A percentile compares a stretch with the other conserved stretches of the same genome.
phyloP scores from a whole-genome alignment of 1,140 invertebrate species.

The Meteorus sp. region DNA sequence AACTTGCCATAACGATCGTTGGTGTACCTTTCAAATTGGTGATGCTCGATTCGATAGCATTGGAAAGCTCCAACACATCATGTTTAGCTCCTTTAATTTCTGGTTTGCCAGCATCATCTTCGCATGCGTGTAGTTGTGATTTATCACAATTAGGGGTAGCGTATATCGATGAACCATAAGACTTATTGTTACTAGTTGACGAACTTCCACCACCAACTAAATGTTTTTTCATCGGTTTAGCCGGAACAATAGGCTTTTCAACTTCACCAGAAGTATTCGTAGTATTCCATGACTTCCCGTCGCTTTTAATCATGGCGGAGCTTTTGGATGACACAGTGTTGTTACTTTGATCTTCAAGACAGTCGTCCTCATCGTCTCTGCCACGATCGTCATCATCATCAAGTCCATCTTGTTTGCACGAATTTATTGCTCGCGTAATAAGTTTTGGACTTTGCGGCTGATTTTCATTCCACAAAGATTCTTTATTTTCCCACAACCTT shows the following conservation, averaged over 20 bases:
- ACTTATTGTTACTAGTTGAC: too few relatives aligned
- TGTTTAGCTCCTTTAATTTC: slow-evolving; percentile 60
- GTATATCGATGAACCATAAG: slow-evolving; percentile 61
- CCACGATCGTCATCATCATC: slow-evolving; percentile 56
- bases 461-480: slow-evolving; percentile 54
- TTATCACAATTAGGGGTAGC: slow-evolving; percentile 61
- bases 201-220: slow-evolving; percentile 32
- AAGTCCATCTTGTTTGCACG: slow-evolving; percentile 48
- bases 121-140: slow-evolving; percentile 26
- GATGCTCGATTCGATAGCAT: slow-evolving; percentile 68
- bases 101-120: slow-evolving; percentile 29
- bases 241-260: slow-evolving; percentile 73
- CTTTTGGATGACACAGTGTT: slow-evolving; percentile 52
- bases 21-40: slow-evolving; percentile 65
- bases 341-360: slow-evolving; percentile 57
- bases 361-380: slow-evolving; percentile 59
- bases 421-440: slow-evolving; percentile 44
- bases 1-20: slow-evolving; percentile 66
- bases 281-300: slow-evolving; percentile 64
- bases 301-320: slow-evolving; percentile 55
- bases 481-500: slow-evolving; percentile 86
- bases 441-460: slow-evolving; percentile 69
- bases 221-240: slow-evolving; percentile 60
- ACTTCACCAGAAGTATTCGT: slow-evolving; percentile 43
- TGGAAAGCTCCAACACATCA: slow-evolving; percentile 71